Evolutionary conservation across 2,797 vertebrate genomes (phyloP).

Genomic region (Strix occidentalis): DNA sequence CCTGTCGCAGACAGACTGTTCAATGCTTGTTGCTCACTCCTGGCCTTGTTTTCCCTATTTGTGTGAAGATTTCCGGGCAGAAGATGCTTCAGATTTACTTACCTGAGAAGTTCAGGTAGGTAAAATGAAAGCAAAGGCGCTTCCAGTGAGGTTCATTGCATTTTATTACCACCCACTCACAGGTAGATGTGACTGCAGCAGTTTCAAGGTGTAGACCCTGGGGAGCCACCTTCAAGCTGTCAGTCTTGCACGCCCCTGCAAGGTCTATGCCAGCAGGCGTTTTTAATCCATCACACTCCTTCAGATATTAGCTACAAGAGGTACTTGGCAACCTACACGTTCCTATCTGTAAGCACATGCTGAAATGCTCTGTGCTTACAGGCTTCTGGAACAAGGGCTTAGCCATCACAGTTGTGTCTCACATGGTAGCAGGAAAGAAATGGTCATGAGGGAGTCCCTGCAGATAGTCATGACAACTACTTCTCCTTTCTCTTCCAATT

Average conservation of each 20-base stretch:
- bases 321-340: not conserved
- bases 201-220: not conserved
- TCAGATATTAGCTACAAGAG: not conserved
- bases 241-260: not conserved
- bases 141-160: not conserved
- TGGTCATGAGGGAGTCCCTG: not conserved
- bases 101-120: not conserved
- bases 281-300: not conserved
- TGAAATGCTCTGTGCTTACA: not conserved
- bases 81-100: not conserved
- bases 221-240: not conserved
- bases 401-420: not conserved
- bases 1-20: not conserved
- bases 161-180: not conserved
- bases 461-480: not conserved
- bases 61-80: not conserved
- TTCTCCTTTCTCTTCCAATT: not conserved
- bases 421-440: not conserved
- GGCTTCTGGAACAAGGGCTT: not conserved
- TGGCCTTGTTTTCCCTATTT: not conserved
- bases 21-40: not conserved
- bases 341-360: rapidly evolving
- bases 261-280: not conserved
- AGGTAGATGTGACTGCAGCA: not conserved
- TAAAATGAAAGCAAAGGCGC: not conserved